A percentile compares a stretch with the other conserved stretches of the same genome.
These are phyloP conservation scores for Petrolisthes cinctipes DNA, from an alignment of 2,888 invertebrate genomes.

Conservation along the genomic window DNA sequence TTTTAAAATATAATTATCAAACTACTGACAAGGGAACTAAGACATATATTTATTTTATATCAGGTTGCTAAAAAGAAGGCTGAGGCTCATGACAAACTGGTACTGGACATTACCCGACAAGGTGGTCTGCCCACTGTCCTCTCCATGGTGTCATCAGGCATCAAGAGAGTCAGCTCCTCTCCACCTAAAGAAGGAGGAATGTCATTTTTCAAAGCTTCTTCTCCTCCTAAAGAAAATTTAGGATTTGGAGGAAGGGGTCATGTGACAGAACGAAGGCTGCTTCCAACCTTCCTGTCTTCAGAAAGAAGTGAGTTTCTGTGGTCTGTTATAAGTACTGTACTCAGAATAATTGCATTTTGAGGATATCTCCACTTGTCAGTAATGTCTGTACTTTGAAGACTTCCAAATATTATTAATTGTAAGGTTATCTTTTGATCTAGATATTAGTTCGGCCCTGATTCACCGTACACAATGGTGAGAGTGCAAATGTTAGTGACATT, in stretches of 20 bases:
- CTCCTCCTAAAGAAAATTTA: slow-evolving; percentile 45
- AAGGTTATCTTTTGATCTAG: no score
- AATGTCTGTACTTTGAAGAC: no score
- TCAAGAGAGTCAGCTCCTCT: slow-evolving; percentile 50
- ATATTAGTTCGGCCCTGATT: no score
- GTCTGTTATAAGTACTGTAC: background rate
- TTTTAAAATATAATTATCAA: no score
- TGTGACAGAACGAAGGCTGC: background rate
- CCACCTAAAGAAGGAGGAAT: slow-evolving; percentile 57
- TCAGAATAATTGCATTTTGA: no score
- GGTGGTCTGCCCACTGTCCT: slow-evolving; percentile 49
- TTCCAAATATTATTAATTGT: no score
- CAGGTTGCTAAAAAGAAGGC: slow-evolving; percentile 59
- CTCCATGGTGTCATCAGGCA: slow-evolving; percentile 56
- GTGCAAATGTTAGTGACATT: no score
- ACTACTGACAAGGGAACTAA: background rate
- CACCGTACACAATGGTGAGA: no score
- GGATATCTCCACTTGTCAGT: no score
- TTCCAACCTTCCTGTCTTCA: slow-evolving; percentile 1
- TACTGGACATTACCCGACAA: slow-evolving; percentile 52
- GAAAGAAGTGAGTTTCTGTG: slow-evolving; percentile 6
- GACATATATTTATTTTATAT: slow-evolving; percentile 16
- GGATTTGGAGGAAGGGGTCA: slow-evolving; percentile 23
- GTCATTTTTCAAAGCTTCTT: slow-evolving; percentile 53
- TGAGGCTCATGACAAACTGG: slow-evolving; percentile 49